phyloP scores from a whole-genome alignment of 2,888 invertebrate species.

The Drosophila testacea region DNA sequence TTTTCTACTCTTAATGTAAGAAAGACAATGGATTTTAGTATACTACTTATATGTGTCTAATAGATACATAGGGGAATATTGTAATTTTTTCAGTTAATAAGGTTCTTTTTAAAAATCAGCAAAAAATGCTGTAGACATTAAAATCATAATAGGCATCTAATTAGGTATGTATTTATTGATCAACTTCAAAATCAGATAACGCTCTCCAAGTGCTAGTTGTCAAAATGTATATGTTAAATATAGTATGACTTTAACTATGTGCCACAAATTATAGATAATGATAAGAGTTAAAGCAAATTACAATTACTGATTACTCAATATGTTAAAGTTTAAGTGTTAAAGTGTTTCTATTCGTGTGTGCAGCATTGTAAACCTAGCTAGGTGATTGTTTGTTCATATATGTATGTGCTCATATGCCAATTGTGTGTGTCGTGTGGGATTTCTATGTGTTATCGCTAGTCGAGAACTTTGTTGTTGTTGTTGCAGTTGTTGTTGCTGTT shows the following conservation, averaged over 20 bases:
- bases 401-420: constrained; percentile 77
- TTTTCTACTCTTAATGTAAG: no score
- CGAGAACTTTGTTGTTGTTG: constrained; percentile 65
- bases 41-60: no score
- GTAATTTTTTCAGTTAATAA: no score
- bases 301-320: neutral
- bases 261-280: neutral
- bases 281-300: neutral
- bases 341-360: constrained; percentile 31
- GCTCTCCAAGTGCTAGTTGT: neutral
- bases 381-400: constrained; percentile 34
- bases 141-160: neutral
- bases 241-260: constrained; percentile 3
- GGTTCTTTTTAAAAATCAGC: no score
- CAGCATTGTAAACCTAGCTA: constrained; percentile 33
- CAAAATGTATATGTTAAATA: neutral
- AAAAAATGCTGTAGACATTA: no score
- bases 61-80: no score
- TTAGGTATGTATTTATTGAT: neutral
- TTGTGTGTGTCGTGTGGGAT: constrained; percentile 69
- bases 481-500: constrained; percentile 35
- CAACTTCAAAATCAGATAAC: neutral
- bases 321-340: neutral
- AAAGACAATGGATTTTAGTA: no score
- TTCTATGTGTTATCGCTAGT: constrained; percentile 72